A percentile compares a stretch with the other conserved stretches of the same genome.
phyloP scores from a whole-genome alignment of 2,888 invertebrate species.

The Camptogramma bilineatum region DNA sequence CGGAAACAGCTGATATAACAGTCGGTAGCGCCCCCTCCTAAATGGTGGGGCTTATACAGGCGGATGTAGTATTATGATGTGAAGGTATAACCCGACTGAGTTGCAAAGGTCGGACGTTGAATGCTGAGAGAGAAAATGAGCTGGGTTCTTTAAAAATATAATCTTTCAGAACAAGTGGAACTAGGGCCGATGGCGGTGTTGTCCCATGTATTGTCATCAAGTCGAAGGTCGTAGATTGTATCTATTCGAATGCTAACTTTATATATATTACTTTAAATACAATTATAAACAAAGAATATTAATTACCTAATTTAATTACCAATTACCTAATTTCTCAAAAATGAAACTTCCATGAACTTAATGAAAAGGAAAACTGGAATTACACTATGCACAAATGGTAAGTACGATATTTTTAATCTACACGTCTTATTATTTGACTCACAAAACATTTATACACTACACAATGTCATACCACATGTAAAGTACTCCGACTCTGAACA shows the following conservation, averaged over 20 bases:
- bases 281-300: too few relatives aligned
- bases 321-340: too few relatives aligned
- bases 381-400: too few relatives aligned
- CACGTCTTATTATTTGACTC: background rate
- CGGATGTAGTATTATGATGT: conserved; percentile 50
- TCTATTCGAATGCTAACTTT: too few relatives aligned
- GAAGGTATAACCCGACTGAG: conserved; percentile 52
- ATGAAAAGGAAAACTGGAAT: too few relatives aligned
- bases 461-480: conserved; percentile 59
- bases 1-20: conserved; percentile 63
- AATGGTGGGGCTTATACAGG: conserved; percentile 55
- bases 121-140: background rate
- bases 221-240: too few relatives aligned
- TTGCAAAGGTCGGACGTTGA: conserved; percentile 43
- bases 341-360: too few relatives aligned
- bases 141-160: background rate
- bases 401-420: conserved; percentile 9
- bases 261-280: too few relatives aligned
- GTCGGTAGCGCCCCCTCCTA: conserved; percentile 47
- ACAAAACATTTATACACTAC: conserved; percentile 20
- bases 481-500: conserved; percentile 36
- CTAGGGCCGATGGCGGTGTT: too few relatives aligned
- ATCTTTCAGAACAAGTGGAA: too few relatives aligned
- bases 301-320: too few relatives aligned
- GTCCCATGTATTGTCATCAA: too few relatives aligned